Evolutionary conservation across 1,140 invertebrate genomes (phyloP), one percentile per base, ranked within the genome.

Genomic region (Drosophila persimilis): DNA sequence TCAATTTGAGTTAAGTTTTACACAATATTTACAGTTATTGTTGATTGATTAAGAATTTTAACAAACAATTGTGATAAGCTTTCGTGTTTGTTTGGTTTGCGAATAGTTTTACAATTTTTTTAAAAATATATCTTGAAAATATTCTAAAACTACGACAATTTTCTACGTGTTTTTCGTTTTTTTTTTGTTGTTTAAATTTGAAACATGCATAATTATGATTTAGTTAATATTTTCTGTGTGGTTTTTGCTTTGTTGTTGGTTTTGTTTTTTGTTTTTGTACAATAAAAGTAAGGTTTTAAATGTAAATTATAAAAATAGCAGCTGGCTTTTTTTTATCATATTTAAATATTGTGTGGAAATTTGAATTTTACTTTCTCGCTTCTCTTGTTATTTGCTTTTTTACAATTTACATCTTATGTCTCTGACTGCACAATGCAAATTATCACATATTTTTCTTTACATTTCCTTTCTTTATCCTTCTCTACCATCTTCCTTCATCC

Each of bases 391-490:
- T 29, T 50, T 29, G 39, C 46, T 57, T 41, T 67, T 77, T 59
- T 88, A 88, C 83, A 88, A 88, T 89, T 88, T 88, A 88, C 83
- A 88, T 77, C 73, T 77, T 77, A 77, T 77, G 73, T 77, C 71
- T 75, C 61, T 74, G 73, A 71, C 88, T 89, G 86, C 86, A 89
- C 86, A 90, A 90, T 90, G 86, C 86, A 90, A 90, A 86, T 90
- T 90, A 90, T 90, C 86, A 90, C 86, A 86, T 90, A 74, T 83
- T 73, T 70, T 81, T 80, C 72, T 69, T 45, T 73, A 56, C 52
- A 73, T 80, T 74, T 73, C 58, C 69, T 47, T 56, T 29, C 26
- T 22, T 9, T 53, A 15, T 31, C 29, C 29, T 31, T 31, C 29
- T 31, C 29, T 9, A 9, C 31, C 8, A 31, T 5, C 24, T 26